Conservation (phyloP, 2,888 invertebrate species). For the Drosophila cognata region DNA sequence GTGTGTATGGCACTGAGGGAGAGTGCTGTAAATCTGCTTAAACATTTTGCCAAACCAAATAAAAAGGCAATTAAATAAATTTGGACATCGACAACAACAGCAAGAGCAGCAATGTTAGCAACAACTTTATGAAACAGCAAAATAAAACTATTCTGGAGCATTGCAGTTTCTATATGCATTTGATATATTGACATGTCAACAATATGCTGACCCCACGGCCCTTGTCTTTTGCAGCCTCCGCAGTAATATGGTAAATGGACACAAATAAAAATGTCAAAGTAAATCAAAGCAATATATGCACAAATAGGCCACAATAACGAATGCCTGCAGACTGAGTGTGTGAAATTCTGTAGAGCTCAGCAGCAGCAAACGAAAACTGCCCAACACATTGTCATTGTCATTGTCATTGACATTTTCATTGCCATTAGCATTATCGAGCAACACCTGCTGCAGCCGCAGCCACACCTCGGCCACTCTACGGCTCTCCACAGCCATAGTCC, state of each 20-base stretch:
- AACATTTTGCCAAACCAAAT: constrained; percentile 51
- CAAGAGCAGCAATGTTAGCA: constrained; percentile 17
- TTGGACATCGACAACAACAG: constrained; percentile 38
- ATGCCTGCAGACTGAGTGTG: constrained; percentile 29
- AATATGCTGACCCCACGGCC: constrained; percentile 42
- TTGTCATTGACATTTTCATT: constrained; percentile 7
- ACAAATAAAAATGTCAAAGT: constrained; percentile 51
- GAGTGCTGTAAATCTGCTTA: constrained; percentile 54
- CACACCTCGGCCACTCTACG: constrained; percentile 26
- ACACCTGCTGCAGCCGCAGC: constrained; percentile 21
- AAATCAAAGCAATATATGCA: constrained; percentile 52
- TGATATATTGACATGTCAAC: constrained; percentile 73
- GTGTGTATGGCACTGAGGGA: constrained; percentile 3
- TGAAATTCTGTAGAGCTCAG: constrained; percentile 33
- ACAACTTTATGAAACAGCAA: constrained; percentile 36
- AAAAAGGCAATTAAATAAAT: constrained; percentile 77
- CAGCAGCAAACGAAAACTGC: constrained; percentile 32
- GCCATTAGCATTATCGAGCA: constrained; percentile 36
- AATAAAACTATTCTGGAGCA: constrained; percentile 47
- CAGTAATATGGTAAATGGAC: constrained; percentile 34
- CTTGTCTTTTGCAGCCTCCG: constrained; percentile 31
- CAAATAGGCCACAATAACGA: constrained; percentile 36
- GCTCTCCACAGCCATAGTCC: constrained; percentile 19
- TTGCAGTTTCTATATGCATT: constrained; percentile 35
- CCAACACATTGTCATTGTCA: constrained; percentile 19